These are phyloP conservation scores for Odocoileus hemionus DNA, from an alignment of 2,113 vertebrate species.

Conservation along the genomic window DNA sequence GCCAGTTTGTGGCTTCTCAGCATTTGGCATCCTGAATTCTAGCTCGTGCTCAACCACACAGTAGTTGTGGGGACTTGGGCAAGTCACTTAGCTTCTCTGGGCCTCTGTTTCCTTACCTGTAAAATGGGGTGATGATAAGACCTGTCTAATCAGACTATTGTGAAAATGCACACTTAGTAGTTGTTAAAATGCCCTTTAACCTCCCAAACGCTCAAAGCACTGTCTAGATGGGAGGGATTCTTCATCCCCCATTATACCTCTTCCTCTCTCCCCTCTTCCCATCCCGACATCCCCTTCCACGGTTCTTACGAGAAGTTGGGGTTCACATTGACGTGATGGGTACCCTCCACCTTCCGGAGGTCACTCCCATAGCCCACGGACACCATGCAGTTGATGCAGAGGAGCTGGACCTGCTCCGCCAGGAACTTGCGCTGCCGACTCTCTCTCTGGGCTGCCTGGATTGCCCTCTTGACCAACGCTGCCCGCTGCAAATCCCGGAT, in stretches of 20 bases:
- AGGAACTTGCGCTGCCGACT: conserved; percentile 63
- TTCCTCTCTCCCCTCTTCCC: not conserved
- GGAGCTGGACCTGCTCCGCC: conserved; percentile 69
- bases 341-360: conserved; percentile 84
- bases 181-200: not conserved
- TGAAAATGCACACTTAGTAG: not conserved
- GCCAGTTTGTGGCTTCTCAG: not conserved
- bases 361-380: conserved; percentile 84
- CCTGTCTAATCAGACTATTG: not conserved
- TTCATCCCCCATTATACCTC: fast-evolving
- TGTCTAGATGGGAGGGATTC: fast-evolving
- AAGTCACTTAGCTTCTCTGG: not conserved
- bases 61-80: not conserved
- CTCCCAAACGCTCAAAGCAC: not conserved
- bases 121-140: not conserved
- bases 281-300: not conserved
- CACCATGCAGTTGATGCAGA: conserved; percentile 84
- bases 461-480: conserved; percentile 39
- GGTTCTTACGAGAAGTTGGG: conserved; percentile 86
- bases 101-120: not conserved
- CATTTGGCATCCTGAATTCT: not conserved
- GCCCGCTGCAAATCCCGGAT: conserved; percentile 81
- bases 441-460: conserved; percentile 17
- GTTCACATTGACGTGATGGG: conserved; percentile 89
- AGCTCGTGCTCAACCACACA: not conserved